Conservation (phyloP, 1,140 invertebrate species). For the Drosophila micromelanica region DNA sequence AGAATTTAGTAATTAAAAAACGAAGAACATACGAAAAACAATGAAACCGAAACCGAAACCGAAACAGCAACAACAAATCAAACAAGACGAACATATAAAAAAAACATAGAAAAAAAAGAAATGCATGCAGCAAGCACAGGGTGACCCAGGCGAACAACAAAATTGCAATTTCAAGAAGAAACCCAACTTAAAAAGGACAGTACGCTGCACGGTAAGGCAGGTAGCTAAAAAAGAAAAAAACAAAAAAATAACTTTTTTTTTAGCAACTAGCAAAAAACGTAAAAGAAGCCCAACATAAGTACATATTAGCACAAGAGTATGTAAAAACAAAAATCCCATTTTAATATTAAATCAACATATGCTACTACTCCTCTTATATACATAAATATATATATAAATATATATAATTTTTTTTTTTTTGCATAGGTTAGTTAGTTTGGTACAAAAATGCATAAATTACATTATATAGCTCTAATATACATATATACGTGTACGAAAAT, state of each 20-base stretch:
- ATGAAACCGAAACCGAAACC: constrained; percentile 14
- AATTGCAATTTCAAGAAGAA: not conserved
- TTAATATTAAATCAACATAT: constrained; percentile 49
- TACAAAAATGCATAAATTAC: constrained; percentile 59
- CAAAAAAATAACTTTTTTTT: constrained; percentile 18
- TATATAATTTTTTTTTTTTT: constrained; percentile 52
- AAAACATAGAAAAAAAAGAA: no score
- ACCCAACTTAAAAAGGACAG: constrained; percentile 13
- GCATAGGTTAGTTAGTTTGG: constrained; percentile 63
- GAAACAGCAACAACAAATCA: constrained; percentile 6
- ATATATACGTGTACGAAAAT: constrained; percentile 8
- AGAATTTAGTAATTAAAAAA: constrained; percentile 76
- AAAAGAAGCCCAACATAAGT: constrained; percentile 21
- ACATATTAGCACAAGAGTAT: constrained; percentile 55
- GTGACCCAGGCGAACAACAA: constrained; percentile 19
- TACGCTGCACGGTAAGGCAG: constrained; percentile 8
- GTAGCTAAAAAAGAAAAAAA: not conserved
- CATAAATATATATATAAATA: constrained; percentile 3
- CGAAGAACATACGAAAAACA: constrained; percentile 50
- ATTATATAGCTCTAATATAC: constrained; percentile 44
- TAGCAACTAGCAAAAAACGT: constrained; percentile 30
- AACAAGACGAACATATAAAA: constrained; percentile 15
- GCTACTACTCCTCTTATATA: constrained; percentile 19
- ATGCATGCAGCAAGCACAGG: constrained; percentile 13
- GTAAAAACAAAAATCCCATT: constrained; percentile 63